Evolutionary conservation across 2,113 vertebrate species (phyloP).

Genomic region (Cochlearius cochlearius): DNA sequence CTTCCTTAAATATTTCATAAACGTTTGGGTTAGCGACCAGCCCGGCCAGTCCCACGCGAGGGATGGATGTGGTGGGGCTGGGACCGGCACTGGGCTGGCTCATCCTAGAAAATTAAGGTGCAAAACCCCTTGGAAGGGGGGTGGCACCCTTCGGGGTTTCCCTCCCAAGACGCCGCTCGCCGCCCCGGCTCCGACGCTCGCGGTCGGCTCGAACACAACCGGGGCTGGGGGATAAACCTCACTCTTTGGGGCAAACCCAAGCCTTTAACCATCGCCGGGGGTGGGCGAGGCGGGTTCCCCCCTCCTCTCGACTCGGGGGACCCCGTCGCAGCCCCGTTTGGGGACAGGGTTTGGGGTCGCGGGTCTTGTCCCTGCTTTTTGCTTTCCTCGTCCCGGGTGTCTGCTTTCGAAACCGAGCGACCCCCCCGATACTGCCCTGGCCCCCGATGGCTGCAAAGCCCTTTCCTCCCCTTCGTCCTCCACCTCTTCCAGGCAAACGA

Average conservation of each 20-base stretch:
- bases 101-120: neutral
- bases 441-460: too few species aligned
- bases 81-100: neutral
- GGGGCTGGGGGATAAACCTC: neutral
- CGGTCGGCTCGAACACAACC: neutral
- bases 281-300: neutral
- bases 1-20: neutral
- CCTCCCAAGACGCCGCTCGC: neutral
- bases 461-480: neutral
- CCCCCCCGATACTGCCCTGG: too few species aligned
- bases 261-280: neutral
- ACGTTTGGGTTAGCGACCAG: neutral
- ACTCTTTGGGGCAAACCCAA: neutral
- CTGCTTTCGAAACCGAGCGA: too few species aligned
- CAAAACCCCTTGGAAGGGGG: accelerated
- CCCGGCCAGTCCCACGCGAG: accelerated
- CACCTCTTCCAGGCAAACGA: neutral
- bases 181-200: neutral
- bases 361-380: neutral
- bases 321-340: too few species aligned
- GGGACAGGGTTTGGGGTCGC: neutral
- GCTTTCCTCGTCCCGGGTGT: neutral
- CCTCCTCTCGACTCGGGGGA: accelerated
- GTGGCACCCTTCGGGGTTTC: neutral
- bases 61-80: neutral